These are phyloP conservation scores for Myotis vivesi DNA, from an alignment of 2,797 vertebrate species.

Conservation along the genomic window DNA sequence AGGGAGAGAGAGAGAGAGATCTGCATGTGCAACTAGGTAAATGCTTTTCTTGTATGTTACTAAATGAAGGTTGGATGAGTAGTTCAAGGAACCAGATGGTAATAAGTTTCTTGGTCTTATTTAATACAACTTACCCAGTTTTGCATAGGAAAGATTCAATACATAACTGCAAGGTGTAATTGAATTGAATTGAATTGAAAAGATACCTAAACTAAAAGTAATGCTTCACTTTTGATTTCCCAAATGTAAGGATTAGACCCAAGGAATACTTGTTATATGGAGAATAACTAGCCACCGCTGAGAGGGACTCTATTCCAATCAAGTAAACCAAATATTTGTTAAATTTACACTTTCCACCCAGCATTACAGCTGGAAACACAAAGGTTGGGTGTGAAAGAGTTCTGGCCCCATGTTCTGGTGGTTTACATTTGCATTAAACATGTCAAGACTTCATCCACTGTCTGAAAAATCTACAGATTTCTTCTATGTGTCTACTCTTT, in stretches of 20 bases:
- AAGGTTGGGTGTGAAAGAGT: not conserved
- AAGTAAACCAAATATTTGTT: not conserved
- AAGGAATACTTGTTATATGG: not conserved
- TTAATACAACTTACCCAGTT: not conserved
- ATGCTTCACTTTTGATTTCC: not conserved
- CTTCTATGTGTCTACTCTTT: not conserved
- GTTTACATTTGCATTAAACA: not conserved
- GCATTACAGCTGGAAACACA: not conserved
- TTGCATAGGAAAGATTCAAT: not conserved
- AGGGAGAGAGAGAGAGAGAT: not conserved
- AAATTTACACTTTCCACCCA: not conserved
- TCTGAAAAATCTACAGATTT: not conserved
- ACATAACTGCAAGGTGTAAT: not conserved
- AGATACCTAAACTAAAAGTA: not conserved
- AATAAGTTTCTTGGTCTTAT: not conserved
- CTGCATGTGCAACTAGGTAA: not conserved
- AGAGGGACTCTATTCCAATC: not conserved
- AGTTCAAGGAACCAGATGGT: not conserved
- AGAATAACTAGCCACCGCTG: not conserved
- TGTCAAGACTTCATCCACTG: not conserved
- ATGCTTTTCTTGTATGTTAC: not conserved
- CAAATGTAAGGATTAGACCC: not conserved
- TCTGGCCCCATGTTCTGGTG: not conserved
- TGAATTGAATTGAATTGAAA: not conserved
- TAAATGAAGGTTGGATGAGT: not conserved